These are phyloP conservation scores for Cyanoramphus novaezelandiae DNA, from an alignment of 2,113 vertebrate species.

Conservation along the genomic window DNA sequence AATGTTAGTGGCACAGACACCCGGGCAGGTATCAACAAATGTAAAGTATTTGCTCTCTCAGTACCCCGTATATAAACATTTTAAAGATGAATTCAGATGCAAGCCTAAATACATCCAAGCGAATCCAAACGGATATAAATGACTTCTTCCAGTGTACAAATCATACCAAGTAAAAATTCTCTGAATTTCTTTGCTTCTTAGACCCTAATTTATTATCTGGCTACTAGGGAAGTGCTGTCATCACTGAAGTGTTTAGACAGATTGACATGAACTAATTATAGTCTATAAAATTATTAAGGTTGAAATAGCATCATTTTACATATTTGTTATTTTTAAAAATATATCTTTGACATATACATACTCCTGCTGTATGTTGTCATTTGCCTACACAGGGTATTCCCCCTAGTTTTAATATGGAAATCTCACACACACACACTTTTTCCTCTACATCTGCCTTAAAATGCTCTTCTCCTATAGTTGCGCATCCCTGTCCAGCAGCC, in stretches of 20 bases:
- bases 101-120: neutral
- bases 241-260: neutral
- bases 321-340: neutral
- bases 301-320: neutral
- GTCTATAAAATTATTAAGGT: neutral
- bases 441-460: neutral
- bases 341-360: neutral
- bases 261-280: slow-evolving; percentile 16
- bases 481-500: neutral
- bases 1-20: neutral
- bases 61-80: neutral
- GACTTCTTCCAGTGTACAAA: neutral
- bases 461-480: neutral
- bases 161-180: neutral
- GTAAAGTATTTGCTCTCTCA: neutral
- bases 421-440: neutral
- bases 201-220: slow-evolving; percentile 26
- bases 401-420: neutral
- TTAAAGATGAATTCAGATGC: neutral
- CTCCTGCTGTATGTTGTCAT: fast-evolving
- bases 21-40: slow-evolving; percentile 14
- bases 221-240: slow-evolving; percentile 23
- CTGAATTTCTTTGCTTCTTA: neutral
- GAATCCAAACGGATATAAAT: slow-evolving; percentile 35
- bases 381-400: neutral